Evolutionary conservation across 2,797 vertebrate species (phyloP).

Genomic region (Sebastes vulpes): DNA sequence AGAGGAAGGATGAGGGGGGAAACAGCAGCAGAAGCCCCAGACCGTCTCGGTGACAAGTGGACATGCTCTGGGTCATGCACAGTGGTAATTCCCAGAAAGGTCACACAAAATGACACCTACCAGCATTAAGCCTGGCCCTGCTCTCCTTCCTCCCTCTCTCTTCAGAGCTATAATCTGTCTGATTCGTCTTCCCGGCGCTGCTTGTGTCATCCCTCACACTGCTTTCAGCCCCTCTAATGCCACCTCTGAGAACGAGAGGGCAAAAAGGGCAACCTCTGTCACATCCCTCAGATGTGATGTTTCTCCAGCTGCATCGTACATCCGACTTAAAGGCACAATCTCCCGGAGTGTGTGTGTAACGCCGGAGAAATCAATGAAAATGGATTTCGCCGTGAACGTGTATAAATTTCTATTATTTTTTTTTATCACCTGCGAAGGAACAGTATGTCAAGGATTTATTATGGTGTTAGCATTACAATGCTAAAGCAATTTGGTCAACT

Average conservation of each 20-base stretch:
- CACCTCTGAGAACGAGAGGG: constrained; percentile 56
- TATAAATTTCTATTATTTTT: constrained; percentile 54
- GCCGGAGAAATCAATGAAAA: constrained; percentile 58
- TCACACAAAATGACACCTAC: constrained; percentile 63
- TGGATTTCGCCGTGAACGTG: constrained; percentile 35
- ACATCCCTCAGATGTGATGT: constrained; percentile 56
- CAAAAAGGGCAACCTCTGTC: constrained; percentile 44
- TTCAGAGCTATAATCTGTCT: constrained; percentile 65
- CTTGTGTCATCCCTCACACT: constrained; percentile 63
- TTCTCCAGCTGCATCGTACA: constrained; percentile 32
- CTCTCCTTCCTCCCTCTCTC: constrained; percentile 27
- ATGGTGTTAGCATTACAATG: constrained; percentile 63
- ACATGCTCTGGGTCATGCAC: constrained; percentile 48
- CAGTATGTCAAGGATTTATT: constrained; percentile 70
- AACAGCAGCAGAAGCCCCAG: constrained; percentile 6
- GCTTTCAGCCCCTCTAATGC: constrained; percentile 53
- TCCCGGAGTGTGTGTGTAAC: constrained; percentile 13
- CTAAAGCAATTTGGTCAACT: constrained; percentile 72
- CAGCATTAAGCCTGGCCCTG: constrained; percentile 47
- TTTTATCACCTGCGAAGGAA: constrained; percentile 65
- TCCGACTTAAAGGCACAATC: constrained; percentile 22
- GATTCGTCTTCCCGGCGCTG: constrained; percentile 47
- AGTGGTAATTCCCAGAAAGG: constrained; percentile 72
- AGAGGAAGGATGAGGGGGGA: background rate
- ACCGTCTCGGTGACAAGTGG: constrained; percentile 49